phyloP scores from a whole-genome alignment of 1,140 invertebrate species.

The Vanessa tameamea region DNA sequence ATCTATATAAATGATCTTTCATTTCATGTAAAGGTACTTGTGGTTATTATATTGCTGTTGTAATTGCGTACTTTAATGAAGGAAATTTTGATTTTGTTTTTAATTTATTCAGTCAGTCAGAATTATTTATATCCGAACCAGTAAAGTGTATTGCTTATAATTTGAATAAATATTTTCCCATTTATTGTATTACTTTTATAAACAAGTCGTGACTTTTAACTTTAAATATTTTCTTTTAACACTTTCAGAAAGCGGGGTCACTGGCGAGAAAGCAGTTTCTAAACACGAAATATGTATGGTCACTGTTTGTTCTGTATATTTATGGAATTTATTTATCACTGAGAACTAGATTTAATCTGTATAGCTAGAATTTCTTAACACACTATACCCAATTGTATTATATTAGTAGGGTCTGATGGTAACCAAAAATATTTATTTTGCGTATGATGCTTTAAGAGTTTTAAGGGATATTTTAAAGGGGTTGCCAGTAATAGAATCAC shows the following conservation, averaged over 20 bases:
- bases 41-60: no score
- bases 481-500: not conserved
- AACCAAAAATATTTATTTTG: constrained; percentile 46
- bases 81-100: no score
- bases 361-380: constrained; percentile 27
- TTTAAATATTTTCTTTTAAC: constrained; percentile 27
- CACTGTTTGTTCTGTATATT: constrained; percentile 61
- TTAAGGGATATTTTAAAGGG: not conserved
- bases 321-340: constrained; percentile 50
- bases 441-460: constrained; percentile 17
- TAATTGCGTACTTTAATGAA: no score
- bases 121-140: no score
- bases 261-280: constrained; percentile 47
- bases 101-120: no score
- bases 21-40: no score
- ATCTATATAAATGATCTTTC: no score
- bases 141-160: no score
- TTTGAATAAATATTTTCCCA: not conserved
- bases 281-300: constrained; percentile 61
- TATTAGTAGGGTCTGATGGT: constrained; percentile 8
- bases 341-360: constrained; percentile 14
- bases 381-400: not conserved
- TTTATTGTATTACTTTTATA: not conserved
- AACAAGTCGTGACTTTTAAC: constrained; percentile 6
- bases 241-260: constrained; percentile 62